These are phyloP conservation scores for Oenanthe oenanthe DNA, from an alignment of 2,113 vertebrate genomes.

Conservation along the genomic window DNA sequence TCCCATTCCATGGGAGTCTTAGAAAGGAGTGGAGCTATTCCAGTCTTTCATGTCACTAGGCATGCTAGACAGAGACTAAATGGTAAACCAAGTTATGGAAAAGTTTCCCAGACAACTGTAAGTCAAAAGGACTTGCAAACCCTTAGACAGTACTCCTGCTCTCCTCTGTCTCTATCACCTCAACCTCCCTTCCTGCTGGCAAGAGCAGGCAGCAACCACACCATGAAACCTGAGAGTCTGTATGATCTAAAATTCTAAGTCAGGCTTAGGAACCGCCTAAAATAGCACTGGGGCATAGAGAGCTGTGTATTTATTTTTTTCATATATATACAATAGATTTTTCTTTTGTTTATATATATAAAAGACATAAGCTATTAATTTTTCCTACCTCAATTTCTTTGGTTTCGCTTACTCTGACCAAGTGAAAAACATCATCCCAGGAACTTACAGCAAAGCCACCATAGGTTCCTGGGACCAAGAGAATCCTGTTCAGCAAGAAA, in stretches of 20 bases:
- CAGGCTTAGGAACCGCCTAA: background rate
- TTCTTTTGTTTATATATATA: background rate
- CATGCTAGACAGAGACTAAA: background rate
- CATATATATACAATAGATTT: background rate
- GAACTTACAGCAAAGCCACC: background rate
- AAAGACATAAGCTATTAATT: background rate
- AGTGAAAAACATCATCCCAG: background rate
- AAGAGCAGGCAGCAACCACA: background rate
- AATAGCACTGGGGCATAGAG: background rate
- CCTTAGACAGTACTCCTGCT: background rate
- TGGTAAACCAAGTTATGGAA: background rate
- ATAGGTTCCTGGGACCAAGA: background rate
- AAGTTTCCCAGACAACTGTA: background rate
- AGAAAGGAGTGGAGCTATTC: background rate
- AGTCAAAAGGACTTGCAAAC: background rate
- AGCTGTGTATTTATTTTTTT: background rate
- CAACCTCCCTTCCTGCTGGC: background rate
- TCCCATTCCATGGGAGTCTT: background rate
- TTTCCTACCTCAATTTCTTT: background rate
- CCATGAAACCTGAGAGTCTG: background rate
- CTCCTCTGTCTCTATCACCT: background rate
- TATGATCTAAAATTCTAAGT: background rate
- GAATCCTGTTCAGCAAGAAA: background rate
- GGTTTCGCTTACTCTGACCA: background rate
- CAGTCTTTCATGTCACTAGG: background rate